These are phyloP conservation scores for Podabrus alpinus DNA, from an alignment of 2,888 invertebrate species.

Conservation along the genomic window DNA sequence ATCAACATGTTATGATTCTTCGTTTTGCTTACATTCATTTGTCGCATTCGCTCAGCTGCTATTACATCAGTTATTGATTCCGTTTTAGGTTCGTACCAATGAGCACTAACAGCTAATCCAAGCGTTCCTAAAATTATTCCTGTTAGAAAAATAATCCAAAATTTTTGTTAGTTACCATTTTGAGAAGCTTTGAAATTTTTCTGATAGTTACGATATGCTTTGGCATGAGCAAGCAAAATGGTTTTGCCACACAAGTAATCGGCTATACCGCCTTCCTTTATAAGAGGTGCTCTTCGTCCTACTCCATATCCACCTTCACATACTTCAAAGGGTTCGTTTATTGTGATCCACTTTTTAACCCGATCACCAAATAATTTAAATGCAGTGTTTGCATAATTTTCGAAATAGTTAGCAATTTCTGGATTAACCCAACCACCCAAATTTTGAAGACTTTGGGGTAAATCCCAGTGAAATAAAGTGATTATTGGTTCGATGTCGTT, in stretches of 20 bases:
- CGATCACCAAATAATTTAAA: conserved; percentile 46
- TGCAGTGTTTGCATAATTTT: conserved; percentile 62
- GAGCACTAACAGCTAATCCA: conserved; percentile 62
- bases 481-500: conserved; percentile 62
- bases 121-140: conserved; percentile 63
- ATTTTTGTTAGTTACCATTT: conserved; percentile 31
- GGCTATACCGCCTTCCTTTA: conserved; percentile 58
- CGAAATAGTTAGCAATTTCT: conserved; percentile 63
- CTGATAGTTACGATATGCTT: conserved; percentile 64
- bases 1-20: not conserved
- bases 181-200: conserved; percentile 54
- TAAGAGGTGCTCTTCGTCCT: conserved; percentile 57
- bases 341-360: conserved; percentile 60
- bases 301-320: conserved; percentile 48
- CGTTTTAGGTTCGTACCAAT: conserved; percentile 62
- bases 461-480: conserved; percentile 70
- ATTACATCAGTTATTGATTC: conserved; percentile 56
- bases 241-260: conserved; percentile 68
- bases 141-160: not conserved
- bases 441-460: conserved; percentile 63
- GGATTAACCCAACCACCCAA: conserved; percentile 66
- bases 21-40: conserved; percentile 60
- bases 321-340: conserved; percentile 57
- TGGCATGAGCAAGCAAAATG: conserved; percentile 67
- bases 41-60: conserved; percentile 61